Base-by-base conservation (phyloP, 2,797 vertebrate species). In the Salmo trutta region DNA sequence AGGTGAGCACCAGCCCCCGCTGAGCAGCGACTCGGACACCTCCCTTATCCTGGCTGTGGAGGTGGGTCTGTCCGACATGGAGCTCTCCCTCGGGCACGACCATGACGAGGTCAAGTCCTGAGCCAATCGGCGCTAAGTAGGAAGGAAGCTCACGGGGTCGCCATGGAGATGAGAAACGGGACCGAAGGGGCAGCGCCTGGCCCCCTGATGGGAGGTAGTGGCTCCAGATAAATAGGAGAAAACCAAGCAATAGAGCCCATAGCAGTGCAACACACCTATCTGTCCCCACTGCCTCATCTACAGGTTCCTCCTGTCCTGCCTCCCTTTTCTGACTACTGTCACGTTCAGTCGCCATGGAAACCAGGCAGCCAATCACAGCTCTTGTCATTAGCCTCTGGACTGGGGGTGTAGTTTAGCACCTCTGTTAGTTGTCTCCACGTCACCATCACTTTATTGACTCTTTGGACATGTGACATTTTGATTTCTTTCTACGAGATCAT, bases 21-120 rank as follows among this genome's bases (percentile, higher is more conserved):
- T 96, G 82, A 98, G 97, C 95, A 98, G 97, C 10, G 96, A 96
- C 81, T 97, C 96, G 0, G 96, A 98, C 89, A 95, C 95, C 29
- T 99, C 97, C 0, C 81, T 96, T 79, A 96, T 96, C 80, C 92
- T 94, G 93, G 95, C 95, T 0, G 91, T 95, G 90, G 96, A 96
- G 73, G 92, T 95, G 47, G 94, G 93, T 89, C 91, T 96, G 75
- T 97, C 96, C 0, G 96, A 96, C 2, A 87, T 95, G 52, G 96
- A 97, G 77, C 93, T 96, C 83, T 95, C 96, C 83, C 93, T 92
- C 3, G 96, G 96, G 79, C 96, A 93, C 79, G 95, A 95, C 86
- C 94, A 92, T 47, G 94, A 96, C 64, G 95, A 94, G 81, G 87
- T 91, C 88, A 98, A 98, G 89, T 97, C 96, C 56, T 96, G 95